These are phyloP conservation scores for Acipenser oxyrinchus DNA, from an alignment of 2,797 vertebrate species.

Conservation along the genomic window DNA sequence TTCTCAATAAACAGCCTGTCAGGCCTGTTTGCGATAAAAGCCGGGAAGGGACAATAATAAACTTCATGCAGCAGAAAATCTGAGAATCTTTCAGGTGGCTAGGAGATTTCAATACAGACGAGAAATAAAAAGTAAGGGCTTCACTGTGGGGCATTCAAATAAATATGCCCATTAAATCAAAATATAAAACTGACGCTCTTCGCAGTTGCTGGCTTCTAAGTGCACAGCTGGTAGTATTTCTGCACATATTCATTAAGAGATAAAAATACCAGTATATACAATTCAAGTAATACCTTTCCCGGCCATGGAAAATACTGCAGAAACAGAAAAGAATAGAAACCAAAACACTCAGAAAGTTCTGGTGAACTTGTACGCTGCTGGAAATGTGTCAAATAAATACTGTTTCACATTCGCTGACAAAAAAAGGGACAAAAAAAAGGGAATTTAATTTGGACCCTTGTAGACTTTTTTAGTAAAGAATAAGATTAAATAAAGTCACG, in stretches of 20 bases:
- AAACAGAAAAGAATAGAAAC: background rate
- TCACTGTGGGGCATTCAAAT: slow-evolving; percentile 33
- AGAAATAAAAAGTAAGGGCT: slow-evolving; percentile 19
- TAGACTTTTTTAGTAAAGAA: no score
- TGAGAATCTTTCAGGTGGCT: slow-evolving; percentile 1
- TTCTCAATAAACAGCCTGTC: slow-evolving; percentile 39
- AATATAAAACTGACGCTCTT: slow-evolving; percentile 2
- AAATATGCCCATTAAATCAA: slow-evolving; percentile 14
- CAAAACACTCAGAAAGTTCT: no score
- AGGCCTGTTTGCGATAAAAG: slow-evolving; percentile 44
- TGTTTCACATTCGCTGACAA: no score
- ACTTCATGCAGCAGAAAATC: slow-evolving; percentile 12
- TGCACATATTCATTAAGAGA: background rate
- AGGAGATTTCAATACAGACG: background rate
- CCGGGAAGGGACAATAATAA: slow-evolving; percentile 37
- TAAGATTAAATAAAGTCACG: no score
- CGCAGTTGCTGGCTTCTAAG: background rate
- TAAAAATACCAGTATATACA: slow-evolving; percentile 9
- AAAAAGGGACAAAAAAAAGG: no score
- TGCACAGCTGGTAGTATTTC: background rate
- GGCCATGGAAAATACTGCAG: background rate
- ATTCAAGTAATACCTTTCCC: slow-evolving; percentile 4
- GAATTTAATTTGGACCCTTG: no score
- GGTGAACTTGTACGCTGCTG: no score
- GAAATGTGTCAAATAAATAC: no score